Base-by-base conservation (phyloP, 2,888 invertebrate genomes). In the Yponomeuta sedellus region DNA sequence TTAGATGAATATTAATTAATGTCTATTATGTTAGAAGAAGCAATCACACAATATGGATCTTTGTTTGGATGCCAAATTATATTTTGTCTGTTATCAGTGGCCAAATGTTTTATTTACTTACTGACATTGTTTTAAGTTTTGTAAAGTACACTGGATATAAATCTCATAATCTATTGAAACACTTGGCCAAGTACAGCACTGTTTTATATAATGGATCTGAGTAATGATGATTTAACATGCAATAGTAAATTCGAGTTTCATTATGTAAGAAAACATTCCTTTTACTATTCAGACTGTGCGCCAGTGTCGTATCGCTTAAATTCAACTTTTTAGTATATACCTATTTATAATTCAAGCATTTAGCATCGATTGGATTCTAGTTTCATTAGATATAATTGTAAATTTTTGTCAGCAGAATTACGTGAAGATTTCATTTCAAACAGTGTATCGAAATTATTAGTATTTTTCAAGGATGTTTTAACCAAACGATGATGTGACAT, bases 11-110 rank as follows among this genome's bases (percentile, higher is more conserved):
- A 44, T 66, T 77, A 78, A 70, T 76, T 78, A 79, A 75, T 79
- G 44, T 52, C 44, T 52, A 52, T 65, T 65, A 80, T 34, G 81
- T 83, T 63, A 11, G 22, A 56, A 52, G 44, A 52, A 52, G 16
- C 44, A 52, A 56, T 56, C 64, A n/a, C 52, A 25, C 16, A 52
- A 52, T 64, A 28, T 25, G 25, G 25, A 73, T 78, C 75, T 76
- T 74, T 82, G 77, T 80, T 82, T 80, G 74, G 77, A 83, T 82
- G 82, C 84, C 83, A 85, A 85, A 84, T 80, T 78, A 77, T 77
- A 76, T 79, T 81, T 77, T 75, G 72, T 77, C 70, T 69, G 70
- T 77, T 73, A 16, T 16, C 12, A 52, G 75, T 80, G 81, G 83
- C 82, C 83, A 83, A 83, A 83, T 81, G 79, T 72, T 73, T 76